These are phyloP conservation scores for Drosophila imparisetae DNA, from an alignment of 2,888 invertebrate genomes.

Conservation along the genomic window DNA sequence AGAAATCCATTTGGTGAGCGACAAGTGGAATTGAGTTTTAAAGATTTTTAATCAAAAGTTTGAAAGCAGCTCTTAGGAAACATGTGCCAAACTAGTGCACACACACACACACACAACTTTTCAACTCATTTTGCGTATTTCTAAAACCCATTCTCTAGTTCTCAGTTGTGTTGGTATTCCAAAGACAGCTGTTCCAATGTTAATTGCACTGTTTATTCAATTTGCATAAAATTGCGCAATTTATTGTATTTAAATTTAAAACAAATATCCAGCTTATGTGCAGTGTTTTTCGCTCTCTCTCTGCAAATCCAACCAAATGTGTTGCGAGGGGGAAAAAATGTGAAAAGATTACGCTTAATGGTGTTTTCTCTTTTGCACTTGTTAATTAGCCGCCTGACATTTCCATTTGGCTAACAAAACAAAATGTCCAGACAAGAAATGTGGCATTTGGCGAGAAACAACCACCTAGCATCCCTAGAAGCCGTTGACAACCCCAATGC, in stretches of 20 bases:
- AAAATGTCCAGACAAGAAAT: conserved; percentile 61
- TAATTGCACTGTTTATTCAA: not conserved
- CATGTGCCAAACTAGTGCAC: no score
- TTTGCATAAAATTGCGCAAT: not conserved
- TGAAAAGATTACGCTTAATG: conserved; percentile 4
- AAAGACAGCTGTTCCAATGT: not conserved
- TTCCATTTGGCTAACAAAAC: conserved; percentile 53
- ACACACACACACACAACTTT: no score
- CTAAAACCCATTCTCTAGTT: not conserved
- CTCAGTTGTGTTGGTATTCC: not conserved
- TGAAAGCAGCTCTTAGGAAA: not conserved
- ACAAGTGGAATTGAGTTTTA: not conserved
- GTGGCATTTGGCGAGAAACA: conserved; percentile 51
- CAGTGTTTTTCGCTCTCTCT: not conserved
- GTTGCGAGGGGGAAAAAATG: not conserved
- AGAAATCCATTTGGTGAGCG: not conserved
- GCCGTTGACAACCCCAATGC: conserved; percentile 17
- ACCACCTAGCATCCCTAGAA: not conserved
- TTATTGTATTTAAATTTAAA: not conserved
- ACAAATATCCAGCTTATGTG: not conserved
- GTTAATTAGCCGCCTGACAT: conserved; percentile 59
- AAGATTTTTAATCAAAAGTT: not conserved
- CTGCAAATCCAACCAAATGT: not conserved
- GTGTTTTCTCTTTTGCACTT: conserved; percentile 10
- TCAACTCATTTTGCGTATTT: not conserved